Percentiles rank a stretch among this genome's conserved stretches.
These are phyloP conservation scores for Eudorcas thomsonii DNA, from an alignment of 2,113 vertebrate genomes.

Conservation along the genomic window DNA sequence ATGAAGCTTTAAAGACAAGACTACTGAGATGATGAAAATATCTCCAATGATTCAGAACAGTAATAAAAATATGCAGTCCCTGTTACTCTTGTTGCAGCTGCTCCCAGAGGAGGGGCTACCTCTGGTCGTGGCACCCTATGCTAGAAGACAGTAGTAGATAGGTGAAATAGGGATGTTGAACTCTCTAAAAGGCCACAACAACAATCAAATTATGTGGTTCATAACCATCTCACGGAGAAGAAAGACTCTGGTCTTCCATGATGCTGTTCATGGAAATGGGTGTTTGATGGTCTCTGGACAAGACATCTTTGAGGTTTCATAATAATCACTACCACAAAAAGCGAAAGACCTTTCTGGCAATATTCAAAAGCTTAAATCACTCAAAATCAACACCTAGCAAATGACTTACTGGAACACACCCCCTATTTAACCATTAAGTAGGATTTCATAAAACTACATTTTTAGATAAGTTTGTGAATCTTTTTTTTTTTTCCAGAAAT, in stretches of 20 bases:
- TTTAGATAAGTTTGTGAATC: neutral
- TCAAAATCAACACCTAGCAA: slow-evolving; percentile 56
- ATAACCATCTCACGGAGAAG: neutral
- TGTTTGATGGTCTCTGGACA: neutral
- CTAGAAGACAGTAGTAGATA: neutral
- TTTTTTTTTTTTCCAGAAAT: neutral
- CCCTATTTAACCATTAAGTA: neutral
- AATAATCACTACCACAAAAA: slow-evolving; percentile 36
- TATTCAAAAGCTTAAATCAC: slow-evolving; percentile 27
- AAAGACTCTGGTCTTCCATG: neutral
- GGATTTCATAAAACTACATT: neutral
- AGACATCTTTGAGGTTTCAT: neutral
- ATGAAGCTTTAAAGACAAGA: neutral
- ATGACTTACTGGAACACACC: neutral
- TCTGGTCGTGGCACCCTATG: neutral
- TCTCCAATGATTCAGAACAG: neutral
- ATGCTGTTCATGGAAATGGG: neutral
- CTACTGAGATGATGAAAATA: neutral
- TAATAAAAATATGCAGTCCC: neutral
- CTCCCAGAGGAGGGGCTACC: neutral
- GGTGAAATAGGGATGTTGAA: neutral
- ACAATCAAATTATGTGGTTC: neutral
- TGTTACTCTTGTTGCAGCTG: neutral
- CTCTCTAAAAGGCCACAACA: neutral
- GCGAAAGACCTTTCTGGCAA: slow-evolving; percentile 41